phyloP scores from a whole-genome alignment of 2,888 invertebrate genomes.

The Sceliomorpha sp. region DNA sequence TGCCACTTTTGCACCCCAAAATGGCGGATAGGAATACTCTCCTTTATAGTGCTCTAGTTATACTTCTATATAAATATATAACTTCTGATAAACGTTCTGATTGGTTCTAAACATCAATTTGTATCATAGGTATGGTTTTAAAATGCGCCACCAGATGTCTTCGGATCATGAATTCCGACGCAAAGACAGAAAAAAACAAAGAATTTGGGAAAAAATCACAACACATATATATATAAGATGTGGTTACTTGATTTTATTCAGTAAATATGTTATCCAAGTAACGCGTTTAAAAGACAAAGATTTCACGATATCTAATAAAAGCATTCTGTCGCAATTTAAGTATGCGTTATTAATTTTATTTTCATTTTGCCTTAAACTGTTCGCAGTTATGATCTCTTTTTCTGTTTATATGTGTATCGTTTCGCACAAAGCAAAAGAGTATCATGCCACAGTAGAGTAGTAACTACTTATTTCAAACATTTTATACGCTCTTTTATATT shows the following conservation, averaged over 20 bases:
- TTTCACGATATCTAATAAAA: not conserved
- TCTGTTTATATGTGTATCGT: not conserved
- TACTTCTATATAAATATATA: too few species aligned
- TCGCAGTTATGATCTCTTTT: not conserved
- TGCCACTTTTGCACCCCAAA: too few species aligned
- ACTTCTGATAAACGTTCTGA: too few species aligned
- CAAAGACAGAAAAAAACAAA: too few species aligned
- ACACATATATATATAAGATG: conserved; percentile 49
- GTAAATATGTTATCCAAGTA: conserved; percentile 38
- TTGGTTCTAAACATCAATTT: too few species aligned
- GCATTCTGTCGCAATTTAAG: conserved; percentile 14
- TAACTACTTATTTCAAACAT: conserved; percentile 2
- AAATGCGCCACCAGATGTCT: too few species aligned
- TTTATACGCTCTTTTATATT: conserved; percentile 26
- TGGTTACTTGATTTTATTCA: conserved; percentile 41
- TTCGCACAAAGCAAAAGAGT: not conserved
- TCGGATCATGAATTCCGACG: too few species aligned
- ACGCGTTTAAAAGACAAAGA: conserved; percentile 43
- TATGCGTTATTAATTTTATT: conserved; percentile 5
- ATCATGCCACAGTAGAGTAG: not conserved
- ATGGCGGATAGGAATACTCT: too few species aligned
- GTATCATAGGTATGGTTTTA: too few species aligned
- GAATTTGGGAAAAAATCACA: conserved; percentile 52
- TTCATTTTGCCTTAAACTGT: not conserved
- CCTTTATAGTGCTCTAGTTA: too few species aligned